Percentiles rank a stretch among this genome's conserved stretches.
These are phyloP conservation scores for Alaudala cheleensis DNA, from an alignment of 2,113 vertebrate genomes.

Conservation along the genomic window DNA sequence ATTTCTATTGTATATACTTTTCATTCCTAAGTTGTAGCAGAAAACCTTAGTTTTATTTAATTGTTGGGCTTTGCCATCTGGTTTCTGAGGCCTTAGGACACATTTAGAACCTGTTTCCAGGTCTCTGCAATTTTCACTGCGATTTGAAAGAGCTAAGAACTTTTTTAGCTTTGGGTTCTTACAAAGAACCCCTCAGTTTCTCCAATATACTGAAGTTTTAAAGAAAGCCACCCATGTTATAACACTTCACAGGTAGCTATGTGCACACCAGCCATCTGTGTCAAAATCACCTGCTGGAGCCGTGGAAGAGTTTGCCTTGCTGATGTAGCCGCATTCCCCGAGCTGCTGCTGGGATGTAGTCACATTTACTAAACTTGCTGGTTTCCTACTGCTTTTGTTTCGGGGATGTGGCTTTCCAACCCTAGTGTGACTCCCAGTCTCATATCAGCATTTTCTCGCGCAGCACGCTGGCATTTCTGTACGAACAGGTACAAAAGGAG, in stretches of 20 bases:
- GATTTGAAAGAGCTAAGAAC: not conserved
- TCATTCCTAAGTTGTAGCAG: not conserved
- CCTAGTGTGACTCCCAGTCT: not conserved
- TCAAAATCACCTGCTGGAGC: not conserved
- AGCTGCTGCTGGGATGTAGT: not conserved
- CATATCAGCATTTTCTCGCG: not conserved
- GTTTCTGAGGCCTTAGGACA: not conserved
- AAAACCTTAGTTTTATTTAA: not conserved
- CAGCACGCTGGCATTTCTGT: not conserved
- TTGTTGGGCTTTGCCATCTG: not conserved
- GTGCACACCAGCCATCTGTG: too few species aligned
- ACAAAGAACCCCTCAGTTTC: not conserved
- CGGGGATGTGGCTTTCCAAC: not conserved
- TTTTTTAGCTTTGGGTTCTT: not conserved
- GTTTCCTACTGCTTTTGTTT: not conserved
- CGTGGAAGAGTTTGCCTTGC: not conserved
- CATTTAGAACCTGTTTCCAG: not conserved
- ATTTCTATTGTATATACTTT: not conserved
- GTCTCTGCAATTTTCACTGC: not conserved
- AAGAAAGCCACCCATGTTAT: not conserved
- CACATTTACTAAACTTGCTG: not conserved
- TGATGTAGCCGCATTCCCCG: not conserved
- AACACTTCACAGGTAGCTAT: accelerated
- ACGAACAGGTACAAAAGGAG: accelerated
- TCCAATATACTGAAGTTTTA: not conserved